Base-by-base conservation (phyloP, 2,797 vertebrate species). In the Siniperca obscura region DNA sequence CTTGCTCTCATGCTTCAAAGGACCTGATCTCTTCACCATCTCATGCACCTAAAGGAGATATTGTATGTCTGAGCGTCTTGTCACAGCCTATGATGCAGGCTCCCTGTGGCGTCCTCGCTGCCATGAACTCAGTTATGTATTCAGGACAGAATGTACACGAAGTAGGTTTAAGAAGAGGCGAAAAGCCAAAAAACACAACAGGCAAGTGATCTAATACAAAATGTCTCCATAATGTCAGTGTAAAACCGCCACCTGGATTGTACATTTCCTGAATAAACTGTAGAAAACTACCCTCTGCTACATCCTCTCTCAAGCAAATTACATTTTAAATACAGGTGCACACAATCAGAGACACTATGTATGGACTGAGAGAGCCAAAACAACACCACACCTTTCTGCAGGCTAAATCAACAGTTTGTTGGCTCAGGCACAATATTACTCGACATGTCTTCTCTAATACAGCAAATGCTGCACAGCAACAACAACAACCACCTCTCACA, bases 111-210 rank as follows among this genome's bases (percentile, higher is more conserved):
- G n/a, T 55, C 55, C 62, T 38, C 7, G 16, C 12, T 70, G 72
- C 67, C 65, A 52, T 10, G 44, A 21, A 64, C 52, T 81, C 61
- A 70, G 78, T 77, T 86, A 78, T 80, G 62, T 2, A 72, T 81
- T 62, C 44, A 83, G 88, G 55, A 88, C 90, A 90, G 48, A 86
- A 80, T 87, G 88, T 89, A 76, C 83, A 73, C 52, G 25, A 74
- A 17, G 52, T 27, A 36, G 42, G 17, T 74, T 48, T n/a, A 40
- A 25, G 14, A 57, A 74, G 55, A 75, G 65, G 42, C 2, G 4
- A 73, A 59, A 40, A 22, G 40, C 10, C 36, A 46, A 34, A 21
- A 69, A 25, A 36, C 36, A 40, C 30, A 60, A 48, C 36, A 40
- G 30, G 21, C 22, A 59, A 65, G 4, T 27, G 48, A 64, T 77